Evolutionary conservation across 1,140 invertebrate genomes (phyloP).

Genomic region (Drosophila triauraria): DNA sequence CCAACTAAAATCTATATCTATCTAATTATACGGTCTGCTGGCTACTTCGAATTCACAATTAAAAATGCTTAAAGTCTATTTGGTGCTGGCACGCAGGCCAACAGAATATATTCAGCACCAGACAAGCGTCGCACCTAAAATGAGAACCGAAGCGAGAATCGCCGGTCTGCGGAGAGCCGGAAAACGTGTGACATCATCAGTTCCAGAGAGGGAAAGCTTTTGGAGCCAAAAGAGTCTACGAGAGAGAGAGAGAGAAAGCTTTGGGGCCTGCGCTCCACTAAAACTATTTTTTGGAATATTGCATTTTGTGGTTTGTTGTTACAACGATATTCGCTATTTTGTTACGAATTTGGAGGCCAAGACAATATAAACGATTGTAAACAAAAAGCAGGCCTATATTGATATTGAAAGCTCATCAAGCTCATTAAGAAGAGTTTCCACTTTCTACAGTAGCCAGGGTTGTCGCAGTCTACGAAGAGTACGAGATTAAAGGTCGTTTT

Average conservation of each 20-base stretch:
- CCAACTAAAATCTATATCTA: neutral
- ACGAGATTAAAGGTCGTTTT: neutral
- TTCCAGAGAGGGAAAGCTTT: slow-evolving; percentile 18
- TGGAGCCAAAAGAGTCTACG: neutral
- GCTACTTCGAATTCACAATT: neutral
- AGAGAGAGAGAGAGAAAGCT: slow-evolving; percentile 4
- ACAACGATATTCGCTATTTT: slow-evolving; percentile 17
- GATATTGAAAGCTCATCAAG: slow-evolving; percentile 3
- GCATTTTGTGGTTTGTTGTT: slow-evolving; percentile 9
- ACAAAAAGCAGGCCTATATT: slow-evolving; percentile 21
- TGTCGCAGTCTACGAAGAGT: neutral
- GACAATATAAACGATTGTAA: slow-evolving; percentile 5
- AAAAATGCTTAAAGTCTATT: slow-evolving; percentile 9
- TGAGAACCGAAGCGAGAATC: slow-evolving; percentile 9
- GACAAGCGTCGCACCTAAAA: slow-evolving; percentile 3
- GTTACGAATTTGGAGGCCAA: slow-evolving; percentile 22
- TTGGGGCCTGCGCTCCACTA: slow-evolving; percentile 1
- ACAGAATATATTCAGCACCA: slow-evolving; percentile 4
- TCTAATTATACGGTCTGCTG: neutral
- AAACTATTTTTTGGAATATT: slow-evolving; percentile 2
- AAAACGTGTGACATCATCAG: slow-evolving; percentile 59
- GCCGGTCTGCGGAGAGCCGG: slow-evolving; percentile 14
- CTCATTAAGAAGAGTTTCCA: neutral
- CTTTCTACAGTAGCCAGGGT: neutral
- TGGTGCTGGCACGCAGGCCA: neutral